Evolutionary conservation across 2,797 vertebrate genomes (phyloP), one percentile per base, ranked within the genome.

Genomic region (Knipowitschia caucasica): DNA sequence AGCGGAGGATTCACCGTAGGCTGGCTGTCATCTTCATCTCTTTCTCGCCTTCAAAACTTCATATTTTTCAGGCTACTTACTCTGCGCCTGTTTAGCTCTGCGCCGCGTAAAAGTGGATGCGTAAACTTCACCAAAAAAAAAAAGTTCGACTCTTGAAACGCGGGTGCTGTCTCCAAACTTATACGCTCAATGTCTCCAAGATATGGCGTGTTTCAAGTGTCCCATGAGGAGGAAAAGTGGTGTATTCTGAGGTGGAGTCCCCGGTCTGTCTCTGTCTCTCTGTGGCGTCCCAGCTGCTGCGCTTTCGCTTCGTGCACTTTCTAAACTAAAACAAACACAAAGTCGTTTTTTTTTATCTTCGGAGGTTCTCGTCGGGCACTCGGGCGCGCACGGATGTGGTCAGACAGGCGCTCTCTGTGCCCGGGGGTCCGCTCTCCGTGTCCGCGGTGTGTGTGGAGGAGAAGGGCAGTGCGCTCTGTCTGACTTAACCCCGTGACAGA

Each of bases 401-500:
- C 10, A 31, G 5, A 31, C 18, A 47, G 9, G 2, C 15, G 17
- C 10, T 18, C 17, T 31, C 18, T 12, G 10, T 21, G 26, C 5
- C 4, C 44, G 18, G 18, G 30, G n/a, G 27, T 46, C 38, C 71
- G 64, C 72, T 84, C 73, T 45, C 67, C 66, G 50, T 75, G 75
- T 73, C 45, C 45, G 45, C 45, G 17, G 45, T 31, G 45, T 47
- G 45, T 31, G 45, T 27, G 45, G n/a, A 20, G 45, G 45, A 47
- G 75, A 53, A 69, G 75, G 83, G 75, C 70, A 77, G 72, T 86
- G 82, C 62, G 84, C 82, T 69, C 82, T 82, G 88, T 82, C 87
- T 81, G 82, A 79, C 80, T 88, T 89, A 84, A 88, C 80, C 85
- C 79, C 79, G 27, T 27, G 45, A 47, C 69, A n/a, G 67, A 81